A percentile compares a stretch with the other conserved stretches of the same genome.
Evolutionary conservation across 35 echinoderm and acorn worm genomes (phyloP).

Genomic region (Apostichopus parvimensis): DNA sequence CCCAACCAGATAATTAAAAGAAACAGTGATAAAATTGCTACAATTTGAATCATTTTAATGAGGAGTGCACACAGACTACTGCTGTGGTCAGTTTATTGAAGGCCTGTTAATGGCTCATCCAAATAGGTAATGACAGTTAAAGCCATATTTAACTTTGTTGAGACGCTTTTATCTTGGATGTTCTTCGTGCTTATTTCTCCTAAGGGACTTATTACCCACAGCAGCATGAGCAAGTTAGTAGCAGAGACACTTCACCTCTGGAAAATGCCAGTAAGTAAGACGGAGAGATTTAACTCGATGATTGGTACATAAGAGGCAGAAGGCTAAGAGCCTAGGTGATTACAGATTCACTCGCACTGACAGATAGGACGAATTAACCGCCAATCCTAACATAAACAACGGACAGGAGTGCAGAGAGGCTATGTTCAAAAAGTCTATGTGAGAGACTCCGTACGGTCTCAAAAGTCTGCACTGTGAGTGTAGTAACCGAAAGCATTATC

Average conservation of each 20-base stretch:
- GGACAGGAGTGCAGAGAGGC: neutral
- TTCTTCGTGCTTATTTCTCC: conserved; percentile 17
- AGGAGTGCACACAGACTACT: neutral
- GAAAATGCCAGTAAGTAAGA: conserved; percentile 39
- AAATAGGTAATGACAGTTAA: neutral
- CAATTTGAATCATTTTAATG: neutral
- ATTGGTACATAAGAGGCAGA: neutral
- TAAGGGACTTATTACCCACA: conserved; percentile 1
- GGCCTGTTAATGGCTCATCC: neutral
- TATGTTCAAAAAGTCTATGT: too few species aligned
- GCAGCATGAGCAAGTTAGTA: neutral
- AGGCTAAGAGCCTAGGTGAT: neutral
- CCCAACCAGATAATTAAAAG: neutral
- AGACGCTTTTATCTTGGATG: neutral
- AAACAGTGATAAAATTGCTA: neutral
- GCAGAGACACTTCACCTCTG: conserved; percentile 21
- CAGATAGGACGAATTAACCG: conserved; percentile 23
- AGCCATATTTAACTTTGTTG: neutral
- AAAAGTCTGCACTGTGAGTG: too few species aligned
- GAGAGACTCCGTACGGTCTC: too few species aligned
- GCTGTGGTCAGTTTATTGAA: neutral
- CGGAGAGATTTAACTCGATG: conserved; percentile 25
- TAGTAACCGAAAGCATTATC: too few species aligned
- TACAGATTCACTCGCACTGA: conserved; percentile 17
- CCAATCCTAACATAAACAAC: conserved; percentile 28